Evolutionary conservation across 2,113 vertebrate genomes (phyloP).

Genomic region (Passer montanus): DNA sequence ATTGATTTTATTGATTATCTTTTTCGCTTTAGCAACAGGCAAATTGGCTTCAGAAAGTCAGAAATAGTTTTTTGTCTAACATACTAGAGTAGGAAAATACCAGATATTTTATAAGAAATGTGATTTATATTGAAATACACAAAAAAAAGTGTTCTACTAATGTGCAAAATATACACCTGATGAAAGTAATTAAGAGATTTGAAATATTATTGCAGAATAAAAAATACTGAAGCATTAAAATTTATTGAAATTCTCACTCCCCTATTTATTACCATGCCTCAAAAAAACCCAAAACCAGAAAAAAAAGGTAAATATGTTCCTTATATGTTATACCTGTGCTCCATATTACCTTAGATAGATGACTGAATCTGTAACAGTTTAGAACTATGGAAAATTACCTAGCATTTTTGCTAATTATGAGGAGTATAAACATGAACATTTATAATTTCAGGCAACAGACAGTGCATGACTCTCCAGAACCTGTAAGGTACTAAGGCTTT

Average conservation of each 20-base stretch:
- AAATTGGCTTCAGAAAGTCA: not conserved
- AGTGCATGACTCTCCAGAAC: not conserved
- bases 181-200: not conserved
- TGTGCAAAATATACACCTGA: not conserved
- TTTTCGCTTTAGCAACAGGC: not conserved
- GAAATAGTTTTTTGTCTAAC: not conserved
- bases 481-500: not conserved
- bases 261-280: not conserved
- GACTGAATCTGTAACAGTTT: not conserved
- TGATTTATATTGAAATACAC: not conserved
- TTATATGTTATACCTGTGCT: not conserved
- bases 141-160: not conserved
- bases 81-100: not conserved
- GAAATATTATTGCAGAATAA: not conserved
- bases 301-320: not conserved
- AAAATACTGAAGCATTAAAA: not conserved
- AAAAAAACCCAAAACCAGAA: not conserved
- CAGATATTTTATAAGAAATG: not conserved
- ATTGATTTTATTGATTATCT: conserved; percentile 22
- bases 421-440: not conserved
- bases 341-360: not conserved
- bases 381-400: not conserved
- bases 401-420: not conserved
- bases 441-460: not conserved
- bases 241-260: not conserved